phyloP scores from a whole-genome alignment of 2,113 vertebrate genomes.

The Engystomops pustulosus region DNA sequence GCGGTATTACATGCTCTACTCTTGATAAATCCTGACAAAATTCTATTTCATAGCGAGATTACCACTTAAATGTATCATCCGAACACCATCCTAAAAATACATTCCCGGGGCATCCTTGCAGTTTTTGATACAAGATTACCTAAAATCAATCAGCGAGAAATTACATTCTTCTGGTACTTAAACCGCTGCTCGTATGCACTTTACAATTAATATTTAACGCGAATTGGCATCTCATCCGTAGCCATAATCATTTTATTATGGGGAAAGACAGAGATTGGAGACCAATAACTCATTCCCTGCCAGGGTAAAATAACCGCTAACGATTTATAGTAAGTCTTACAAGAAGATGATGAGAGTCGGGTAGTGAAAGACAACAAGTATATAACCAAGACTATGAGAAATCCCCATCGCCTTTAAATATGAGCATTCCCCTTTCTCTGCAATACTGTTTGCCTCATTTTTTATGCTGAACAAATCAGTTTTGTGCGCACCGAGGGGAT shows the following conservation, averaged over 20 bases:
- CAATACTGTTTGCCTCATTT: conserved; percentile 24
- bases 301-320: not conserved
- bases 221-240: conserved; percentile 47
- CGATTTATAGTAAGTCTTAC: not conserved
- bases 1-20: conserved; percentile 12
- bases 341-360: not conserved
- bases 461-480: conserved; percentile 48
- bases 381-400: conserved; percentile 12
- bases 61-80: conserved; percentile 33
- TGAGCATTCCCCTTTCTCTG: not conserved
- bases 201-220: conserved; percentile 55
- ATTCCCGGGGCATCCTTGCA: not conserved
- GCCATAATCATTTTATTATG: conserved; percentile 53
- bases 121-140: conserved; percentile 32
- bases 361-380: not conserved
- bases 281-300: conserved; percentile 22
- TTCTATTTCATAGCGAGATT: conserved; percentile 36
- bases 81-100: conserved; percentile 47
- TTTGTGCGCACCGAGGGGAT: conserved; percentile 25
- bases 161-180: conserved; percentile 51
- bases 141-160: conserved; percentile 45
- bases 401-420: conserved; percentile 35
- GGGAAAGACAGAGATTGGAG: conserved; percentile 31
- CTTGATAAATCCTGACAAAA: conserved; percentile 46
- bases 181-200: conserved; percentile 45